A percentile compares a stretch with the other conserved stretches of the same genome.
Conservation (phyloP, 2,113 vertebrate genomes). For the Hyla sarda region DNA sequence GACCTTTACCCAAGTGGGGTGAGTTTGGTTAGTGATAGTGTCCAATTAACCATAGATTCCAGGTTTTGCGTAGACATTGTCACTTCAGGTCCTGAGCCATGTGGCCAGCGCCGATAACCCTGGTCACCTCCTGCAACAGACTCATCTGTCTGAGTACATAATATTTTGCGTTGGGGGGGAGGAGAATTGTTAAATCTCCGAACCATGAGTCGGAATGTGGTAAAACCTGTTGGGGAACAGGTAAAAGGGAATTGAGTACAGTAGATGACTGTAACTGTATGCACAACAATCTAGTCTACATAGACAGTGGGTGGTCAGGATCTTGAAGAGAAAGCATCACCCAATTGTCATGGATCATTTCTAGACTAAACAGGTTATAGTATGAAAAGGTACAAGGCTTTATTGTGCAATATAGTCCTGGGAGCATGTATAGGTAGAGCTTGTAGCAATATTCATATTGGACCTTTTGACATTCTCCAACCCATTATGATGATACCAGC, state of each 20-base stretch:
- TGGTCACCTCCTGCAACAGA: background rate
- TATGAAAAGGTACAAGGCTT: too few species aligned
- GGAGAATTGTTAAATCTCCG: background rate
- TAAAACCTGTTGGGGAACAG: background rate
- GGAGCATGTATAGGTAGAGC: too few species aligned
- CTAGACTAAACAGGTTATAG: too few species aligned
- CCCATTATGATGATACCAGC: too few species aligned
- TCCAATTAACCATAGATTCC: background rate
- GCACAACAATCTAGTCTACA: background rate
- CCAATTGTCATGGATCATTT: too few species aligned
- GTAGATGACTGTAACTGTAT: background rate
- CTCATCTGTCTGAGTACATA: background rate
- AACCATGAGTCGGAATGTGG: constrained; percentile 21
- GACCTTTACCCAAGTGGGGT: background rate
- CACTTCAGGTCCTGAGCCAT: background rate
- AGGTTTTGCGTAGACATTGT: background rate
- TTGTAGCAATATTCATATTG: too few species aligned
- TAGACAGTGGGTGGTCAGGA: background rate
- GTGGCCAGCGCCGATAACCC: background rate
- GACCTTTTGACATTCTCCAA: too few species aligned
- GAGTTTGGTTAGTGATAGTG: too few species aligned
- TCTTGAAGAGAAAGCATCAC: background rate
- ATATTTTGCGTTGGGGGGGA: background rate
- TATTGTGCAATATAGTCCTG: too few species aligned
- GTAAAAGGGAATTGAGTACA: background rate